Evolutionary conservation across 2,888 invertebrate genomes (phyloP).

Genomic region (Aleiodes leptofemur): DNA sequence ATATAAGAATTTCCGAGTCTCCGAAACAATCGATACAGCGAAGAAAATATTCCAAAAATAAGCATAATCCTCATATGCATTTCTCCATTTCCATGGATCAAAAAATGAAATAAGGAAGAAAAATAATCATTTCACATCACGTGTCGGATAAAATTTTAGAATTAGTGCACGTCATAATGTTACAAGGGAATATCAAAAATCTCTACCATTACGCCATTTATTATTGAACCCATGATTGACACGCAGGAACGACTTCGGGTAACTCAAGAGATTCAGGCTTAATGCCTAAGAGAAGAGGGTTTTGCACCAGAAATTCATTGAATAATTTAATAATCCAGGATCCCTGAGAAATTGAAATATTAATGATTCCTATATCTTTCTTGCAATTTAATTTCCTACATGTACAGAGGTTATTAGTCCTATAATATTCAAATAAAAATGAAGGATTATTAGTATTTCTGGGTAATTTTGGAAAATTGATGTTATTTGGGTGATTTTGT

Average conservation of each 20-base stretch:
- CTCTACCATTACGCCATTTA: conserved; percentile 11
- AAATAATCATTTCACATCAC: conserved; percentile 17
- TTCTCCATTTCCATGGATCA: background rate
- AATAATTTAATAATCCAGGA: conserved; percentile 12
- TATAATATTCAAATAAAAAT: too few relatives aligned
- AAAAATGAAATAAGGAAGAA: background rate
- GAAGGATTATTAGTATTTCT: too few relatives aligned
- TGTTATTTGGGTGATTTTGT: too few relatives aligned
- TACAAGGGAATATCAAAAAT: conserved; percentile 8
- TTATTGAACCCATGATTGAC: conserved; percentile 38
- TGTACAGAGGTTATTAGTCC: too few relatives aligned
- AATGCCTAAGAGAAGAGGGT: background rate
- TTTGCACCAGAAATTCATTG: conserved; percentile 19
- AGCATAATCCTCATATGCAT: background rate
- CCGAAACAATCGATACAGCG: too few relatives aligned
- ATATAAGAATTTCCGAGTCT: too few relatives aligned
- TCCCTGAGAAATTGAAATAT: conserved; percentile 18
- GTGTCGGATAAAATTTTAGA: background rate
- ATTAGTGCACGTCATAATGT: conserved; percentile 5
- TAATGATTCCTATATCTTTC: background rate
- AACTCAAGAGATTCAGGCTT: background rate
- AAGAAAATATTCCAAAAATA: too few relatives aligned
- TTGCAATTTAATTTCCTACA: background rate
- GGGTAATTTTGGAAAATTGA: too few relatives aligned
- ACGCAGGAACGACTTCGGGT: conserved; percentile 1